Evolutionary conservation across 2,797 vertebrate species (phyloP).

Genomic region (Clarias platycephalus): DNA sequence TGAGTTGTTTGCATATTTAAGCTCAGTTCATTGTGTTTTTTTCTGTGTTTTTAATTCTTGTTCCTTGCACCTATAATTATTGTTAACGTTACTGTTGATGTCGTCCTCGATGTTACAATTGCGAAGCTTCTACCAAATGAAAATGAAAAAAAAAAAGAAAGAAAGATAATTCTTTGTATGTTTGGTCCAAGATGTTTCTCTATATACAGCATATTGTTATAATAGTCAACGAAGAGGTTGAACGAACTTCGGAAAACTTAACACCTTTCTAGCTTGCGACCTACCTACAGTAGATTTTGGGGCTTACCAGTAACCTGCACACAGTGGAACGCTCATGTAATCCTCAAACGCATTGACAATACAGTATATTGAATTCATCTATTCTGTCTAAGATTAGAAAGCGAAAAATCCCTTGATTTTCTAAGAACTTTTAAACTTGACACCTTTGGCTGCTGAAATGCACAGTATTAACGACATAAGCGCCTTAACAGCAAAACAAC

Average conservation of each 20-base stretch:
- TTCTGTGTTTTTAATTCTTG: conserved; percentile 72
- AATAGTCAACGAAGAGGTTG: conserved; percentile 72
- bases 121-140: conserved; percentile 80
- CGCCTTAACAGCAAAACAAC: conserved; percentile 74
- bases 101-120: conserved; percentile 71
- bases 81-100: conserved; percentile 69
- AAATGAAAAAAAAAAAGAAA: conserved; percentile 59
- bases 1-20: conserved; percentile 81
- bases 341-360: conserved; percentile 68
- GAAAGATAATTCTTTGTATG: conserved; percentile 59
- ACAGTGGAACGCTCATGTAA: conserved; percentile 69
- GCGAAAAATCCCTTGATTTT: conserved; percentile 33
- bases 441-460: conserved; percentile 52
- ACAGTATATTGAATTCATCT: conserved; percentile 62
- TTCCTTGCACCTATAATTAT: conserved; percentile 61
- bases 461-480: conserved; percentile 53
- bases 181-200: conserved; percentile 65
- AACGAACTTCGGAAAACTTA: conserved; percentile 69
- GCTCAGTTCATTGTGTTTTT: conserved; percentile 71
- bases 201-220: conserved; percentile 63
- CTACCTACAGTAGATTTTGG: conserved; percentile 73
- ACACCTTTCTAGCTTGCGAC: conserved; percentile 66
- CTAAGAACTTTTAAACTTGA: conserved; percentile 40
- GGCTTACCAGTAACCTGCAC: conserved; percentile 71
- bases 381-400: conserved; percentile 61